Evolutionary conservation across 1,140 invertebrate genomes (phyloP).

Genomic region (Sesamia nonagrioides): DNA sequence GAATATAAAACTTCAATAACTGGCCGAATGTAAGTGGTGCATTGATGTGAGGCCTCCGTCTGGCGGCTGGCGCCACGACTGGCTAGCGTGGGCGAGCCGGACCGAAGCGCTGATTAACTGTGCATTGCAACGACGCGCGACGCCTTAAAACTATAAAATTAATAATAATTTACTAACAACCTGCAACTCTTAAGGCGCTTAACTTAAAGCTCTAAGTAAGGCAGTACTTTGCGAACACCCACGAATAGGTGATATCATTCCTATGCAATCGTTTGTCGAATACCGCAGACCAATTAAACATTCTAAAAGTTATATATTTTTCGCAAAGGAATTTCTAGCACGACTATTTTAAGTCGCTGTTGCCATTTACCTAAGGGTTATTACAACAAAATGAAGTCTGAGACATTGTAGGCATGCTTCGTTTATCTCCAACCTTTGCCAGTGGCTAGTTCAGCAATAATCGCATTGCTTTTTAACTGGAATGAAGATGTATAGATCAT

Average conservation of each 20-base stretch:
- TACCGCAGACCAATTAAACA: slow-evolving; percentile 16
- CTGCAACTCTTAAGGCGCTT: slow-evolving; percentile 30
- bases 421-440: background rate
- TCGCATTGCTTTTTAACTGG: background rate
- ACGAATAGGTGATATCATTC: slow-evolving; percentile 24
- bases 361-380: background rate
- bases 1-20: slow-evolving; percentile 41
- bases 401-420: background rate
- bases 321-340: background rate
- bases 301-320: slow-evolving; percentile 23
- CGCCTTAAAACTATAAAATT: slow-evolving; percentile 54
- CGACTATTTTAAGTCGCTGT: background rate
- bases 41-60: slow-evolving; percentile 39
- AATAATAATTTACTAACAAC: slow-evolving; percentile 51
- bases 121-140: slow-evolving; percentile 55
- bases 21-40: slow-evolving; percentile 43
- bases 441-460: background rate
- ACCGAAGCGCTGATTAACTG: slow-evolving; percentile 64
- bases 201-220: slow-evolving; percentile 27
- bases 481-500: background rate
- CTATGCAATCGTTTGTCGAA: slow-evolving; percentile 33
- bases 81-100: slow-evolving; percentile 73
- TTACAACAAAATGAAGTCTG: background rate
- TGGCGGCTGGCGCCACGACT: slow-evolving; percentile 42
- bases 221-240: slow-evolving; percentile 24